A percentile compares a stretch with the other conserved stretches of the same genome.
Conservation (phyloP, 1,140 invertebrate species). For the Leucophenga varia region DNA sequence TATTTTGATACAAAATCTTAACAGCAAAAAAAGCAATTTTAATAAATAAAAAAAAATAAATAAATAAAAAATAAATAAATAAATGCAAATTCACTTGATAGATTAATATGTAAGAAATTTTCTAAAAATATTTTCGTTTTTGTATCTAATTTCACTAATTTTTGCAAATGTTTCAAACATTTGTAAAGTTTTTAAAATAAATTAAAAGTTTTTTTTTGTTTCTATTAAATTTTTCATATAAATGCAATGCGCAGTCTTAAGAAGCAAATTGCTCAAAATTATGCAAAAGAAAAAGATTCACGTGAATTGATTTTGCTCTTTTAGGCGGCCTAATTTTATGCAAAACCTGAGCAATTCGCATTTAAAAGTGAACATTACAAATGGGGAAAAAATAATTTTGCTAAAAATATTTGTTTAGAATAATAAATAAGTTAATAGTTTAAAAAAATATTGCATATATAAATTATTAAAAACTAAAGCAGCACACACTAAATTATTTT, state of each 20-base stretch:
- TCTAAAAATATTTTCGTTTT: conserved; percentile 16
- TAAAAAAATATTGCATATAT: no score
- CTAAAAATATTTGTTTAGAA: no score
- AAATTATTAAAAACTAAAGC: no score
- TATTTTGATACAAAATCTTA: conserved; percentile 52
- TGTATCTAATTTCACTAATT: conserved; percentile 16
- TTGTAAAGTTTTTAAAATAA: no score
- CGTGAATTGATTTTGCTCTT: no score
- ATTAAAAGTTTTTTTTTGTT: no score
- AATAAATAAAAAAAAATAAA: conserved; percentile 32
- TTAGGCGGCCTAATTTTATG: no score
- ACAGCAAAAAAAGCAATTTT: conserved; percentile 14
- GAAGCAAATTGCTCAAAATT: conserved; percentile 41
- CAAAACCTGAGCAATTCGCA: no score
- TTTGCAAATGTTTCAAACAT: conserved; percentile 5
- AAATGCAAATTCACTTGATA: conserved; percentile 41
- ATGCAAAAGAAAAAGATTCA: background rate
- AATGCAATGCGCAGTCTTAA: conserved; percentile 44
- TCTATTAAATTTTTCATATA: no score
- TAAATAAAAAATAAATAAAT: conserved; percentile 34
- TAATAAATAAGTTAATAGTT: no score
- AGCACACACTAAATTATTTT: no score
- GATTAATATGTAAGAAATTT: conserved; percentile 32
- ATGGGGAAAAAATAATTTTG: no score
- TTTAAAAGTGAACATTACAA: conserved; percentile 46